Evolutionary conservation across 2,888 invertebrate genomes (phyloP).

Genomic region (Brachypterus glaber): DNA sequence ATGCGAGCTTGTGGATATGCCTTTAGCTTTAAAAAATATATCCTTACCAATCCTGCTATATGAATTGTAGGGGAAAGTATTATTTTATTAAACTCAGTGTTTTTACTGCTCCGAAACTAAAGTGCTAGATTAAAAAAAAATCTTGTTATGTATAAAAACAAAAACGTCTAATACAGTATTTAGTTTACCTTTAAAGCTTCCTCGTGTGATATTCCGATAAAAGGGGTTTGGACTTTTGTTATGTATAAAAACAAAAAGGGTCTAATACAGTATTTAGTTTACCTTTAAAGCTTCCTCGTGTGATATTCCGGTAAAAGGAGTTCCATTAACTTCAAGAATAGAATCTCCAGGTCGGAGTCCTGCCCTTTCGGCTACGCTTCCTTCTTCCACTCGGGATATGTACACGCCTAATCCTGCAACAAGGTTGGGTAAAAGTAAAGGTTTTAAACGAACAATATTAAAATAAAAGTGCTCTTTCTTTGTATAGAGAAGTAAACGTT

Average conservation of each 20-base stretch:
- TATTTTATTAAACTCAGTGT: too few species aligned
- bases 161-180: too few species aligned
- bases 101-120: too few species aligned
- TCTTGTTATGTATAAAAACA: too few species aligned
- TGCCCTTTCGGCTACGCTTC: constrained; percentile 79
- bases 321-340: constrained; percentile 89
- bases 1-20: too few species aligned
- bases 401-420: constrained; percentile 77
- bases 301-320: constrained; percentile 83
- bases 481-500: too few species aligned
- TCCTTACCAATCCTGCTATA: too few species aligned
- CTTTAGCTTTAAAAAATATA: too few species aligned
- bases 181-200: background rate
- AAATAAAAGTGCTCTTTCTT: too few species aligned
- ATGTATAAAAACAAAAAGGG: background rate
- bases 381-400: constrained; percentile 84
- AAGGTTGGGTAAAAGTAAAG: constrained; percentile 15
- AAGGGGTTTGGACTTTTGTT: background rate
- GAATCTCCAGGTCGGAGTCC: constrained; percentile 88
- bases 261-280: constrained; percentile 30
- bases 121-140: too few species aligned
- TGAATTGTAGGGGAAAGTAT: too few species aligned
- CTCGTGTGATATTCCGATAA: background rate
- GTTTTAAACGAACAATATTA: too few species aligned
- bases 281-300: constrained; percentile 91